phyloP scores from a whole-genome alignment of 1,140 invertebrate species.

The Agrilus planipennis region DNA sequence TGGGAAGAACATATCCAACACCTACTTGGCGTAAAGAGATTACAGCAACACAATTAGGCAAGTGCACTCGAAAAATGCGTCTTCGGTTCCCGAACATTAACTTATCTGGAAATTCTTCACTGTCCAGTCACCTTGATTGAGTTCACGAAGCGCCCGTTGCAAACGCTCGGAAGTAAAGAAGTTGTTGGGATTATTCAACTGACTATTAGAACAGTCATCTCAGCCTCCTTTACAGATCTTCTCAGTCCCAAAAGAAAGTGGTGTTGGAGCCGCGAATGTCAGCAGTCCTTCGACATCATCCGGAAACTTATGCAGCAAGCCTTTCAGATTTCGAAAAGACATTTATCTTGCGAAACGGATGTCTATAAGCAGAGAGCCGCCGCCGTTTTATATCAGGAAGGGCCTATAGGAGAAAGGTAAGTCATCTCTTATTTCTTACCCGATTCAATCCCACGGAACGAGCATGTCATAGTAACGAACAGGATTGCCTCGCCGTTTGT shows the following conservation, averaged over 20 bases:
- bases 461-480: constrained; percentile 16
- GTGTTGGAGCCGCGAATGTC: not conserved
- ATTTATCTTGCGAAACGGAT: constrained; percentile 27
- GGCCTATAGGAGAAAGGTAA: constrained; percentile 6
- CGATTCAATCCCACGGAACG: constrained; percentile 5
- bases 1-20: too few relatives aligned
- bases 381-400: constrained; percentile 20
- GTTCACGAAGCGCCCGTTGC: not conserved
- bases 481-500: constrained; percentile 35
- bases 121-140: too few relatives aligned
- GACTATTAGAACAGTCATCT: constrained; percentile 19
- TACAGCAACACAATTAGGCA: constrained; percentile 3
- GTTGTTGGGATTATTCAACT: constrained; percentile 16
- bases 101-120: constrained; percentile 8
- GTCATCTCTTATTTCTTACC: constrained; percentile 12
- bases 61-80: too few relatives aligned
- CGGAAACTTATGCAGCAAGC: constrained; percentile 18
- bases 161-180: constrained; percentile 13
- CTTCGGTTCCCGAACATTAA: not conserved
- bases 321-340: constrained; percentile 16
- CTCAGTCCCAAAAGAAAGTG: constrained; percentile 10
- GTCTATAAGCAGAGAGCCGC: constrained; percentile 16
- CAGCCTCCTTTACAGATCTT: constrained; percentile 12
- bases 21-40: constrained; percentile 8
- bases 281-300: constrained; percentile 16